phyloP scores from a whole-genome alignment of 2,888 invertebrate genomes.

The Apotomis capreana region DNA sequence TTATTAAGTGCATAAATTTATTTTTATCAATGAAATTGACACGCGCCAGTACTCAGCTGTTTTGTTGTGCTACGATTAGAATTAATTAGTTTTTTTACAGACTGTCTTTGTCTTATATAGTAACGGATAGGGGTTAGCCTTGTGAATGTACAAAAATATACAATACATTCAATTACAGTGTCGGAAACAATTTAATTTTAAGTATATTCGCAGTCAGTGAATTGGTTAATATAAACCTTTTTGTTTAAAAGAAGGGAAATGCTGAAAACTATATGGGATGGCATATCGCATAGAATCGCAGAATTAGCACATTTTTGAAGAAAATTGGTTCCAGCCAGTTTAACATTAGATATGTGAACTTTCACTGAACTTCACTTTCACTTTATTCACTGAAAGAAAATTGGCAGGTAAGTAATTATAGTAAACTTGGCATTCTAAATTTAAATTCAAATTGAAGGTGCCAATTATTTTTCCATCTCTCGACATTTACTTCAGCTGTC shows the following conservation, averaged over 20 bases:
- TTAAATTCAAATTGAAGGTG: no score
- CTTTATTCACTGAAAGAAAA: no score
- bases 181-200: neutral
- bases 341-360: no score
- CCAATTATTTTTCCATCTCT: no score
- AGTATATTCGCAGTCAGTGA: neutral
- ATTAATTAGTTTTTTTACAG: slow-evolving; percentile 37
- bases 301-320: no score
- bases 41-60: slow-evolving; percentile 59
- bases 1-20: slow-evolving; percentile 62
- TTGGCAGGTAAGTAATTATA: no score
- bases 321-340: neutral
- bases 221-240: neutral
- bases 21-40: slow-evolving; percentile 76
- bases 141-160: neutral
- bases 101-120: slow-evolving; percentile 29
- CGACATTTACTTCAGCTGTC: no score
- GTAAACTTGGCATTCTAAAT: no score
- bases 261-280: neutral
- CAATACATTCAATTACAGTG: neutral
- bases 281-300: no score
- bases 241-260: neutral
- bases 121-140: slow-evolving; percentile 31
- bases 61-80: slow-evolving; percentile 54
- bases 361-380: no score